Percentiles rank a stretch among this genome's conserved stretches.
Evolutionary conservation across 2,888 invertebrate genomes (phyloP).

Genomic region (Therioaphis trifolii): DNA sequence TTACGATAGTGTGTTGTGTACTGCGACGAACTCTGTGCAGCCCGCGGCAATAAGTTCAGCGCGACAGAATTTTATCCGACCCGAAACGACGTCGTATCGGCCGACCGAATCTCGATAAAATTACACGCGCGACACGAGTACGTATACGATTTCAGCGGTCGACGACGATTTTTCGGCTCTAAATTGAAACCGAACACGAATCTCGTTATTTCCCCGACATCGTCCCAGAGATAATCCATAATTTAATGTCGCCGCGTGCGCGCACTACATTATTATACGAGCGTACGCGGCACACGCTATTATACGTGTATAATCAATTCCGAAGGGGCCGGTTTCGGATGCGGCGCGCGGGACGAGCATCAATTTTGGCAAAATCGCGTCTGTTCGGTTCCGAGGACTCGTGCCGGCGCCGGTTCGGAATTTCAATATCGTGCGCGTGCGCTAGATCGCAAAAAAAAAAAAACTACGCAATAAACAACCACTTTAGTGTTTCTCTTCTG

Average conservation of each 20-base stretch:
- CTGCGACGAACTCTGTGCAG: no score
- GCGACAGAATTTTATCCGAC: no score
- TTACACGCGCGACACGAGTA: no score
- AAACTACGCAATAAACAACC: background rate
- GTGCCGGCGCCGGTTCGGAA: conserved; percentile 30
- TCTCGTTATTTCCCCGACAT: background rate
- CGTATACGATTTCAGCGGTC: no score
- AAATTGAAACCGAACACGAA: conserved; percentile 30
- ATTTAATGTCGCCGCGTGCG: conserved; percentile 4
- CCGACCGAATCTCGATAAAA: no score
- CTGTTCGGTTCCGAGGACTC: background rate
- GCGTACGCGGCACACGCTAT: background rate
- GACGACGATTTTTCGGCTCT: background rate
- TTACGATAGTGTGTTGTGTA: no score
- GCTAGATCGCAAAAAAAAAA: background rate
- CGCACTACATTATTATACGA: no score
- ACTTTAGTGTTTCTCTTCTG: background rate
- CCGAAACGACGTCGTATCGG: no score
- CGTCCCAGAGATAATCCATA: conserved; percentile 8
- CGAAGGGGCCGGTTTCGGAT: background rate
- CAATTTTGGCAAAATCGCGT: background rate
- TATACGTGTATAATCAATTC: conserved; percentile 3
- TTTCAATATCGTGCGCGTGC: background rate
- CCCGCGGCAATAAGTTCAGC: no score
- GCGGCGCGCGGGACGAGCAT: background rate